Percentiles rank a stretch among this genome's conserved stretches.
Evolutionary conservation across 2,113 vertebrate species (phyloP).

Genomic region (Cynopterus brachyotis): DNA sequence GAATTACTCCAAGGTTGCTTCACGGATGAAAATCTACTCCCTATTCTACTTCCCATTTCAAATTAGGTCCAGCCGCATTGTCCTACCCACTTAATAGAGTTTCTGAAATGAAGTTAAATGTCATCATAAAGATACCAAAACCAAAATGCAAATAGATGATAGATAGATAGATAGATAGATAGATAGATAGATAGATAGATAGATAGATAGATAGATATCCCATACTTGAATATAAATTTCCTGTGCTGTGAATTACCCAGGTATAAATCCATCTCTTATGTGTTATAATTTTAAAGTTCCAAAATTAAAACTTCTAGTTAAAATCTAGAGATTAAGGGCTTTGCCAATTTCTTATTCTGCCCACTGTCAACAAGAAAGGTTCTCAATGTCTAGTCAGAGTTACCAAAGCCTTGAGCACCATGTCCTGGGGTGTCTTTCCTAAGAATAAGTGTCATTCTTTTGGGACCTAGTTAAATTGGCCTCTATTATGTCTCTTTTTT

Average conservation of each 20-base stretch:
- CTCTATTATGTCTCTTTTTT: not conserved
- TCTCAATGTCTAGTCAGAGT: not conserved
- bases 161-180: too few relatives aligned
- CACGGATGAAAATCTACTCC: not conserved
- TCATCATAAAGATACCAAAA: not conserved
- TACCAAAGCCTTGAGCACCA: not conserved
- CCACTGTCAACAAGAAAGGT: not conserved
- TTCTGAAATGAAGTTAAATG: not conserved
- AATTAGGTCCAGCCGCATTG: not conserved
- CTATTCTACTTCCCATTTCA: not conserved
- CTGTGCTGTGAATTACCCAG: not conserved
- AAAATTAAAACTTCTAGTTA: slow-evolving; percentile 19
- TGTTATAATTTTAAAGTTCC: slow-evolving; percentile 3
- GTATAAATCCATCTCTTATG: not conserved
- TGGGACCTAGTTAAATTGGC: not conserved
- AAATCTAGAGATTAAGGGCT: slow-evolving; percentile 12
- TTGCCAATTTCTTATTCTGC: not conserved
- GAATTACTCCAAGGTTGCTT: not conserved
- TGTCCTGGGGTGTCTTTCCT: not conserved
- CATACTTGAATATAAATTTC: slow-evolving; percentile 12
- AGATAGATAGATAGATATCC: not conserved
- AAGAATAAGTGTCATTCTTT: not conserved
- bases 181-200: too few relatives aligned
- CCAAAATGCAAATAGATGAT: not conserved
- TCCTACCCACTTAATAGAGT: not conserved